Evolutionary conservation across 2,888 invertebrate species (phyloP).

Genomic region (Xanthia icteritia): DNA sequence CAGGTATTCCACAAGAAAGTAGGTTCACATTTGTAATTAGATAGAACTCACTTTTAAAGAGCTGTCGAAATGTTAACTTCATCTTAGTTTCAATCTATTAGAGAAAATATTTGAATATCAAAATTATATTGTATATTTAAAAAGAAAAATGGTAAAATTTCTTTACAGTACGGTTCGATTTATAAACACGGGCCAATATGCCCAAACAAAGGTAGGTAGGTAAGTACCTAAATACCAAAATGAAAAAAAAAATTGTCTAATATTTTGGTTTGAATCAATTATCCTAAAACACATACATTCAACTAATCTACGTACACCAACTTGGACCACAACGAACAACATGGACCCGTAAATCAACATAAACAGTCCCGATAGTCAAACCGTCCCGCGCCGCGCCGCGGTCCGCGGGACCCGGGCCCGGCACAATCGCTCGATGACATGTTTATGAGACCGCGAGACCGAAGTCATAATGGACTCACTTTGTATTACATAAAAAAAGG

Average conservation of each 20-base stretch:
- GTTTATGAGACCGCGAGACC: conserved; percentile 73
- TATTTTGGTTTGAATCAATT: conserved; percentile 1
- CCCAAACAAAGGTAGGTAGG: background rate
- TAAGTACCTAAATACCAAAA: too few species aligned
- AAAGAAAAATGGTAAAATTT: background rate
- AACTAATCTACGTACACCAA: conserved; percentile 50
- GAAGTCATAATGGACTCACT: conserved; percentile 62
- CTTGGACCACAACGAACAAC: conserved; percentile 45
- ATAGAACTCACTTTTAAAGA: background rate
- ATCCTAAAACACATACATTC: conserved; percentile 33
- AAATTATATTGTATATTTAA: background rate
- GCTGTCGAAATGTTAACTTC: background rate
- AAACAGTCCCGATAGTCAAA: conserved; percentile 59
- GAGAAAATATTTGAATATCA: background rate
- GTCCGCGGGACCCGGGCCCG: background rate
- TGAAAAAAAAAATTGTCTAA: too few species aligned
- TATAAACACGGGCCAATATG: background rate
- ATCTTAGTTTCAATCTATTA: background rate
- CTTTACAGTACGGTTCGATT: background rate
- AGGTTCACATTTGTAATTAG: background rate
- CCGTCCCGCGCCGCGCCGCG: conserved; percentile 44
- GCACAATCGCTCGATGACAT: conserved; percentile 78
- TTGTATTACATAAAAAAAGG: conserved; percentile 63
- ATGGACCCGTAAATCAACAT: conserved; percentile 63
- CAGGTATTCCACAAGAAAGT: background rate